A percentile compares a stretch with the other conserved stretches of the same genome.
Conservation (phyloP, 1,140 invertebrate species). For the Drosophila paulistorum region DNA sequence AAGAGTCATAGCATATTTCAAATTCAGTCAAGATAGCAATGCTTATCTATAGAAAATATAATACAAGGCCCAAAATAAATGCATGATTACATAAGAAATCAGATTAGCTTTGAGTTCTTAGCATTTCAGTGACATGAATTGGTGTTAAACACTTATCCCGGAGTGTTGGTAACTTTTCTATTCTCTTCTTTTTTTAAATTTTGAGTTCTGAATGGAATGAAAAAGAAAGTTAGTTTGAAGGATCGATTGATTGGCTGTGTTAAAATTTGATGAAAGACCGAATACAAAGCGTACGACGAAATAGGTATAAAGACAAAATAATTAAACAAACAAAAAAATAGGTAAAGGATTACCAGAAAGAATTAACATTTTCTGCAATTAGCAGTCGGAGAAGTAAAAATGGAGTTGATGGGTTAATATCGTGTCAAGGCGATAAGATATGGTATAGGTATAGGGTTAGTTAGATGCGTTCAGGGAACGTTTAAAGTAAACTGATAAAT, state of each 20-base stretch:
- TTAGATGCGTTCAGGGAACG: constrained; percentile 55
- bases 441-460: constrained; percentile 28
- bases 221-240: constrained; percentile 31
- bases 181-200: neutral
- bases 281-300: constrained; percentile 29
- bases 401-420: constrained; percentile 19
- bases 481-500: constrained; percentile 42
- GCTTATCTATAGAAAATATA: too few species aligned
- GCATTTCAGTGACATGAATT: neutral
- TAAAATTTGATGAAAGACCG: constrained; percentile 41
- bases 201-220: constrained; percentile 1
- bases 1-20: too few species aligned
- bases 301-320: constrained; percentile 15
- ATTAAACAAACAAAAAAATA: neutral
- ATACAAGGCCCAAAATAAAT: too few species aligned
- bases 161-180: constrained; percentile 4
- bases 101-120: too few species aligned
- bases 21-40: too few species aligned
- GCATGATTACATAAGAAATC: too few species aligned
- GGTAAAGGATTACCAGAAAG: neutral
- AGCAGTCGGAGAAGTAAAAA: constrained; percentile 3
- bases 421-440: constrained; percentile 2
- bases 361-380: constrained; percentile 23
- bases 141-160: neutral
- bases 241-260: constrained; percentile 76